Percentiles rank a stretch among this genome's conserved stretches.
These are phyloP conservation scores for Enoplosus armatus DNA, from an alignment of 2,797 vertebrate species.

Conservation along the genomic window DNA sequence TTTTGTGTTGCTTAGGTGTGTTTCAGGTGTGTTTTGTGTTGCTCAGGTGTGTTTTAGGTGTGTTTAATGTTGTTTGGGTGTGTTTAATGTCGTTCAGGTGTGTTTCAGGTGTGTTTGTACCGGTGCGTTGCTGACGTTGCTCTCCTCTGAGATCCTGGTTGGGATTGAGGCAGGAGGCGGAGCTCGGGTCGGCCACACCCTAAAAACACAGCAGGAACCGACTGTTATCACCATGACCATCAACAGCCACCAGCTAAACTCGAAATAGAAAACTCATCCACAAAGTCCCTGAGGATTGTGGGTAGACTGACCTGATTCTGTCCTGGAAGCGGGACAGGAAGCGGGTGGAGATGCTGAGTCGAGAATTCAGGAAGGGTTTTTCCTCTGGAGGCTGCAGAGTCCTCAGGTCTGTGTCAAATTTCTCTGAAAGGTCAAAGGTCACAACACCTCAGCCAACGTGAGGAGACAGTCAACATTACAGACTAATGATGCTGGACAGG, in stretches of 20 bases:
- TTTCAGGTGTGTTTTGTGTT: background rate
- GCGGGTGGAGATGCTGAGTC: conserved; percentile 89
- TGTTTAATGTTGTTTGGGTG: background rate
- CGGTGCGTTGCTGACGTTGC: conserved; percentile 22
- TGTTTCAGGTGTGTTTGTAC: conserved; percentile 40
- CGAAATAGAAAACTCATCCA: background rate
- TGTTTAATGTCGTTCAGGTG: no score
- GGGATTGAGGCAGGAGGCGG: conserved; percentile 45
- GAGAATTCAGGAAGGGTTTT: conserved; percentile 84
- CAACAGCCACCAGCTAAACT: background rate
- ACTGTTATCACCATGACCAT: background rate
- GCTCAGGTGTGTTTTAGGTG: background rate
- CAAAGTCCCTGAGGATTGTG: background rate
- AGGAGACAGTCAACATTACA: background rate
- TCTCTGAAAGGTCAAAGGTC: conserved; percentile 64
- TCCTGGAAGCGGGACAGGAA: conserved; percentile 90
- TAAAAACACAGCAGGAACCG: conserved; percentile 38
- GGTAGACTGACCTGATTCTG: conserved; percentile 69
- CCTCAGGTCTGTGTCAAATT: conserved; percentile 76
- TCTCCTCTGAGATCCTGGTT: conserved; percentile 77
- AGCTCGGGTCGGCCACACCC: conserved; percentile 52
- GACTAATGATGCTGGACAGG: background rate
- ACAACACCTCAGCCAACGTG: background rate
- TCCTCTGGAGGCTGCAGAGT: conserved; percentile 74
- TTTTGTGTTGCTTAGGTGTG: no score